These are phyloP conservation scores for Pithys albifrons DNA, from an alignment of 2,113 vertebrate species.

Conservation along the genomic window DNA sequence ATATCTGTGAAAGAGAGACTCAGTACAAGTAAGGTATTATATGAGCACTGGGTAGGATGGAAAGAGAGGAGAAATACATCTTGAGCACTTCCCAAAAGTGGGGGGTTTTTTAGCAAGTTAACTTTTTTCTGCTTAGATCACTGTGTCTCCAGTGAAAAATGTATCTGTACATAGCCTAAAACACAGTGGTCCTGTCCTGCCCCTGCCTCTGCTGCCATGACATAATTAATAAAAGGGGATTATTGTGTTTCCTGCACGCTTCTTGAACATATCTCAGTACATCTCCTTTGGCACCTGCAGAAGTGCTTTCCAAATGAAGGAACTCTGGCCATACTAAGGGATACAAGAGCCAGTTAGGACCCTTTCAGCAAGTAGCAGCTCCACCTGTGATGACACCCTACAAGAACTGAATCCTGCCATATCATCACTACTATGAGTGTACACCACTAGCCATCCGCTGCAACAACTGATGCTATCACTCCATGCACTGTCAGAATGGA, in stretches of 20 bases:
- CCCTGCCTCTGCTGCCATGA: not conserved
- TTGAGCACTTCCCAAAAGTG: not conserved
- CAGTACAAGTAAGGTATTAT: not conserved
- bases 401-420: not conserved
- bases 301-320: not conserved
- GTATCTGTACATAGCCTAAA: not conserved
- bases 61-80: not conserved
- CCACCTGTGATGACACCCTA: not conserved
- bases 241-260: not conserved
- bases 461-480: not conserved
- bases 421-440: not conserved
- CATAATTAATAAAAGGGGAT: not conserved
- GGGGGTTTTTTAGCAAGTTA: accelerated
- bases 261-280: not conserved
- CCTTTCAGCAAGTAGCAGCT: not conserved
- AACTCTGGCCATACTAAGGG: not conserved
- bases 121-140: not conserved
- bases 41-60: not conserved
- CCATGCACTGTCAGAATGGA: not conserved
- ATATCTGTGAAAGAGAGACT: not conserved
- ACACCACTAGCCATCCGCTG: not conserved
- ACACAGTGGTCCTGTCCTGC: not conserved
- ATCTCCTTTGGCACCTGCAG: not conserved
- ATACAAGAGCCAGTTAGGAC: not conserved
- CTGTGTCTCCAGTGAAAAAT: not conserved